Base-by-base conservation (phyloP, 2,797 vertebrate species). In the Poliocrania exsul region DNA sequence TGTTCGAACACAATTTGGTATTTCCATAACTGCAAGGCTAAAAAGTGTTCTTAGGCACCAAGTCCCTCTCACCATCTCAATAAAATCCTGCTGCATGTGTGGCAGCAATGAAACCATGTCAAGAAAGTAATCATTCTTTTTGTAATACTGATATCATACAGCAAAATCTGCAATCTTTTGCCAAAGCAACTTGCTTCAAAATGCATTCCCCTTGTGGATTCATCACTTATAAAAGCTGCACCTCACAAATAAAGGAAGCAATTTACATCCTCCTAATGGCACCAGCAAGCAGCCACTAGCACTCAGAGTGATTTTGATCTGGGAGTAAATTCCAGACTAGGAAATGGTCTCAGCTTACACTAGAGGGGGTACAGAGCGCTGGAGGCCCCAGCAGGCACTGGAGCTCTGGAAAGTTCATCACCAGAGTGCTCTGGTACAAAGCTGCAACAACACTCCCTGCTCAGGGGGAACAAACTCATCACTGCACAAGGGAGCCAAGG, bases 321-420 rank as follows among this genome's bases (percentile, higher is more conserved):
- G 58, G 11, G 66, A 84, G 82, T 46, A 73, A 93, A 84, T 77
- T 90, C 73, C 77, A 78, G 49, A 12, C 56, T 57, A 58, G 50
- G 67, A 93, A 88, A 71, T 6, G 25, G 80, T 86, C 77, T 90
- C 72, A 74, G 64, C 69, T 93, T 88, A 90, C 88, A 84, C 77
- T 72, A 81, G 82, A 92, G 82, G 70, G 92, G 88, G 70, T 73
- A 66, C 62, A 33, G 28, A 75, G 73, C 58, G 58, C 62, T 15
- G 49, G 44, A 78, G 78, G 65, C 62, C 84, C 79, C 28, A 75
- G 75, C 62, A 70, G 87, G 73, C 42, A 24, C 80, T 15, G 31
- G 10, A 31, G 38, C 42, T 84, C 21, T 86, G 71, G 40, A 14
- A 23, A 85, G 50, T 10, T 58, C 50, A 8, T 26, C 58, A 69